phyloP scores from a whole-genome alignment of 30 jellyfish, hydroid and myxozoan genomes.

The Hydractinia symbiolongicarpus region DNA sequence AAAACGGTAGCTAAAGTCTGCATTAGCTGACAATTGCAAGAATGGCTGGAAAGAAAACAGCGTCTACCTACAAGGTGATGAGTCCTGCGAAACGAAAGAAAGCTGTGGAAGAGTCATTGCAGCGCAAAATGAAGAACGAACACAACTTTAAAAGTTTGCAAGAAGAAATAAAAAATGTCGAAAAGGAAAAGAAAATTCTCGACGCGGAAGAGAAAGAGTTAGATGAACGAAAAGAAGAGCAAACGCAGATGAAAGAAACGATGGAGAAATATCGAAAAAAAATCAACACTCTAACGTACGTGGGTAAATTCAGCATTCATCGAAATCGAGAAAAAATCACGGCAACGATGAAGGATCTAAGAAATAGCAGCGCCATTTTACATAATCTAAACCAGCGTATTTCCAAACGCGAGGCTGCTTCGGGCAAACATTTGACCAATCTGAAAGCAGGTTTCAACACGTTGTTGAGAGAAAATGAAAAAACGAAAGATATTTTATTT shows the following conservation, averaged over 20 bases:
- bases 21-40: neutral
- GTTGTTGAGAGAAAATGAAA: neutral
- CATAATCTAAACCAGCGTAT: neutral
- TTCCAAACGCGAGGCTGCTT: neutral
- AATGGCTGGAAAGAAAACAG: neutral
- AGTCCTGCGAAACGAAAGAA: conserved; percentile 11
- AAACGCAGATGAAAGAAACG: neutral
- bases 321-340: conserved; percentile 1
- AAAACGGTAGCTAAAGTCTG: too few species aligned
- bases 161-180: neutral
- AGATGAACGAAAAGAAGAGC: conserved; percentile 1
- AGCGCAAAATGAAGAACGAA: conserved; percentile 1
- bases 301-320: neutral
- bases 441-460: neutral
- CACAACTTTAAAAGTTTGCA: neutral
- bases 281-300: neutral
- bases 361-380: neutral
- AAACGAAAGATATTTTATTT: neutral
- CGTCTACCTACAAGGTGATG: neutral
- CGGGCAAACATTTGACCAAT: neutral
- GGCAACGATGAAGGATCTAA: conserved; percentile 4
- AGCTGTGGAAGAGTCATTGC: neutral
- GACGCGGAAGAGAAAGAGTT: neutral
- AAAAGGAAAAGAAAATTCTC: neutral
- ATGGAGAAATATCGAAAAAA: neutral